Evolutionary conservation across 2,797 vertebrate genomes (phyloP).

Genomic region (Periophthalmus magnuspinnatus): DNA sequence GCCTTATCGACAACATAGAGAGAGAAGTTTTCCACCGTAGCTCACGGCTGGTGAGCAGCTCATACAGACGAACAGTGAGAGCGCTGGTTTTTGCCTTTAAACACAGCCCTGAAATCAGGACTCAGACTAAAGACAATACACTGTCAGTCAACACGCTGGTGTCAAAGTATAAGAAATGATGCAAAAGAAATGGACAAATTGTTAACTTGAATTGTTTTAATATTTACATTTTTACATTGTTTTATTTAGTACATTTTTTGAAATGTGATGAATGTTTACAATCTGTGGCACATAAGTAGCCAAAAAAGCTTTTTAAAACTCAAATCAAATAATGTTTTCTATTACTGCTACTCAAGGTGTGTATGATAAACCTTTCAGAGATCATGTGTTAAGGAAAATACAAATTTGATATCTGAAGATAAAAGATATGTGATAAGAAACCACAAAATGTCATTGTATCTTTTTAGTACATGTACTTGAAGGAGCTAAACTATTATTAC

Average conservation of each 20-base stretch:
- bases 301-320: slow-evolving; percentile 19
- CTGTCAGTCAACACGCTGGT: slow-evolving; percentile 83
- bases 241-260: slow-evolving; percentile 22
- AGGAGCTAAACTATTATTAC: neutral
- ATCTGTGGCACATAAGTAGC: slow-evolving; percentile 45
- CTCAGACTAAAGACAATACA: slow-evolving; percentile 79
- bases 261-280: slow-evolving; percentile 25
- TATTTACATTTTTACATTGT: slow-evolving; percentile 9
- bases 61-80: slow-evolving; percentile 87
- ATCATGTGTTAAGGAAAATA: slow-evolving; percentile 34
- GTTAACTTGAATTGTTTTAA: slow-evolving; percentile 14
- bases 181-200: neutral
- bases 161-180: slow-evolving; percentile 87
- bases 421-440: neutral
- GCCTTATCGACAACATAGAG: slow-evolving; percentile 93
- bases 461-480: neutral
- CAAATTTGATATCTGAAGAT: slow-evolving; percentile 21
- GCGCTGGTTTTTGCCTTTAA: slow-evolving; percentile 93
- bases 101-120: slow-evolving; percentile 84
- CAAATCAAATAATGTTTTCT: slow-evolving; percentile 15
- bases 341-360: slow-evolving; percentile 3
- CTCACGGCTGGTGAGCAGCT: slow-evolving; percentile 84
- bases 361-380: neutral
- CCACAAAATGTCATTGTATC: neutral
- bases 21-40: slow-evolving; percentile 92